Conservation (phyloP, 2,113 vertebrate genomes). For the Mastomys natalensis region DNA sequence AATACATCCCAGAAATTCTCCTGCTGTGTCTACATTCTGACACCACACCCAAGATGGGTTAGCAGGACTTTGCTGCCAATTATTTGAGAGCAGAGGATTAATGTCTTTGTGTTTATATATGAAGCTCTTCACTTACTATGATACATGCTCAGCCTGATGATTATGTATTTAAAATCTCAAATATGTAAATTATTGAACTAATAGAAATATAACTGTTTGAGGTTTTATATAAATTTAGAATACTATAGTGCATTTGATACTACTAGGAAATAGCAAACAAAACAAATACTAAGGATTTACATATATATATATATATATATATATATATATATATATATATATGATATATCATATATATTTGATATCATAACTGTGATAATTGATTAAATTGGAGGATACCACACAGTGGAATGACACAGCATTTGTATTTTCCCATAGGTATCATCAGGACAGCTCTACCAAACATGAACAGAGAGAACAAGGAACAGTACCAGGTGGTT, state of each 20-base stretch:
- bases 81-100: not conserved
- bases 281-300: not conserved
- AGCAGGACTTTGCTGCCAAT: not conserved
- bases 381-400: not conserved
- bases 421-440: conserved; percentile 81
- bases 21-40: not conserved
- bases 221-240: not conserved
- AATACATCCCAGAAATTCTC: not conserved
- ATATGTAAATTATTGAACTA: not conserved
- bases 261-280: not conserved
- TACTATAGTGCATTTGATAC: not conserved
- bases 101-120: not conserved
- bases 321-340: not conserved
- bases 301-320: not conserved
- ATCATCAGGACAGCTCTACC: conserved; percentile 90
- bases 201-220: not conserved
- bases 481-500: conserved; percentile 90
- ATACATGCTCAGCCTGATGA: fast-evolving
- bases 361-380: not conserved
- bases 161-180: not conserved
- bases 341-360: not conserved
- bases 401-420: not conserved
- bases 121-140: not conserved
- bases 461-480: conserved; percentile 92
- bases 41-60: not conserved